These are phyloP conservation scores for Mobula hypostoma DNA, from an alignment of 2,113 vertebrate species.

Conservation along the genomic window DNA sequence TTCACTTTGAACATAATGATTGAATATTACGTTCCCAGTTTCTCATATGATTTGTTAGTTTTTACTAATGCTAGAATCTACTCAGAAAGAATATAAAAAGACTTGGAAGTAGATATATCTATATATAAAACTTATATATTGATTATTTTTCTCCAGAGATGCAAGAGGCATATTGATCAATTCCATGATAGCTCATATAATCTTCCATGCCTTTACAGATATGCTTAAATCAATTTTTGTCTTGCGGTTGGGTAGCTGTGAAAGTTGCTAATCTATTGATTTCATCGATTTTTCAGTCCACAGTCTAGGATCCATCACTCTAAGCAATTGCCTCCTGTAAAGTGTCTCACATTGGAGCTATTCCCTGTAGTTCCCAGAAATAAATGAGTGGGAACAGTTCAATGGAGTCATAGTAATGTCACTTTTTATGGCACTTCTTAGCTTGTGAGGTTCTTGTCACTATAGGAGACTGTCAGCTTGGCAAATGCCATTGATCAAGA, in stretches of 20 bases:
- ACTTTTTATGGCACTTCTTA: neutral
- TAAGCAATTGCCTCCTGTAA: neutral
- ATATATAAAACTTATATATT: neutral
- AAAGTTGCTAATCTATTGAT: constrained; percentile 23
- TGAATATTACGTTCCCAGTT: neutral
- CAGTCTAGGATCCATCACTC: neutral
- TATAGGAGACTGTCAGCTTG: neutral
- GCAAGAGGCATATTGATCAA: neutral
- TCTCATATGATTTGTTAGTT: neutral
- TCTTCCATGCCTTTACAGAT: constrained; percentile 15
- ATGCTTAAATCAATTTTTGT: constrained; percentile 2
- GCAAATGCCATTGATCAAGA: neutral
- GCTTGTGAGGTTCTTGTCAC: neutral
- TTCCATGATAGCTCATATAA: constrained; percentile 11
- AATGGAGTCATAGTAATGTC: neutral
- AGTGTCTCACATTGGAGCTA: neutral
- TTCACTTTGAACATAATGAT: neutral
- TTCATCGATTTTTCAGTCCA: neutral
- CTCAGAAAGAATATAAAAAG: neutral
- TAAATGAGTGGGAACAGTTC: neutral
- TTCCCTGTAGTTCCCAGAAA: constrained; percentile 18
- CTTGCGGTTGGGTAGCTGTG: neutral
- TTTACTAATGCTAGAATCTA: neutral
- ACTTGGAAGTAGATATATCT: neutral
- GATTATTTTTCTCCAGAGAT: neutral